Percentiles rank a stretch among this genome's conserved stretches.
Evolutionary conservation across 2,113 vertebrate genomes (phyloP).

Genomic region (Erythrolamprus reginae): DNA sequence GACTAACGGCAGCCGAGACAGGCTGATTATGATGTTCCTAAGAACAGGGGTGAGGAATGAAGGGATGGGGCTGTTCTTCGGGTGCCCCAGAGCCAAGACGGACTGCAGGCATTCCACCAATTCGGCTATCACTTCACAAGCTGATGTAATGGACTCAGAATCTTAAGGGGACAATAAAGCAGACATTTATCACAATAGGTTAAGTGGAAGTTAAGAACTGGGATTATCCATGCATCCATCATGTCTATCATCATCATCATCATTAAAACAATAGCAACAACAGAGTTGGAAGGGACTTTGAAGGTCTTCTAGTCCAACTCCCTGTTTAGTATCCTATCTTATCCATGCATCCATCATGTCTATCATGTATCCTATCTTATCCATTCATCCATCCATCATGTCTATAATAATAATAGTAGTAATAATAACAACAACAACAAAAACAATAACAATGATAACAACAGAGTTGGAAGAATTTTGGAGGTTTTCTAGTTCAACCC

Average conservation of each 20-base stretch:
- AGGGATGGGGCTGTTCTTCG: constrained; percentile 74
- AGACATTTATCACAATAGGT: not conserved
- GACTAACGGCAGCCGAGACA: constrained; percentile 90
- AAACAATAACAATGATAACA: no score
- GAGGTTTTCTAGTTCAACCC: no score
- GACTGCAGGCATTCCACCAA: constrained; percentile 89
- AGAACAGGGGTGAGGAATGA: constrained; percentile 87
- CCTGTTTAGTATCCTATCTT: no score
- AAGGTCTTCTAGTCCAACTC: no score
- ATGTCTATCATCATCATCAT: not conserved
- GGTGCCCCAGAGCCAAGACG: constrained; percentile 81
- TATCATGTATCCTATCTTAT: no score
- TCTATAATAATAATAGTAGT: no score
- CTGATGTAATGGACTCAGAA: constrained; percentile 61
- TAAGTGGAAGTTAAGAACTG: not conserved
- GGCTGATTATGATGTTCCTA: constrained; percentile 86
- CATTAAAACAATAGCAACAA: no score
- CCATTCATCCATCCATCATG: no score
- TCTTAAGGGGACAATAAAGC: constrained; percentile 59
- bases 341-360: no score
- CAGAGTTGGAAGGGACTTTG: no score
- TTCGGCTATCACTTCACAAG: constrained; percentile 88
- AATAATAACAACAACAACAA: no score
- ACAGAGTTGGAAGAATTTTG: no score
- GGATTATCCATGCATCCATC: not conserved